Evolutionary conservation across 2,113 vertebrate genomes (phyloP).

Genomic region (Morone saxatilis): DNA sequence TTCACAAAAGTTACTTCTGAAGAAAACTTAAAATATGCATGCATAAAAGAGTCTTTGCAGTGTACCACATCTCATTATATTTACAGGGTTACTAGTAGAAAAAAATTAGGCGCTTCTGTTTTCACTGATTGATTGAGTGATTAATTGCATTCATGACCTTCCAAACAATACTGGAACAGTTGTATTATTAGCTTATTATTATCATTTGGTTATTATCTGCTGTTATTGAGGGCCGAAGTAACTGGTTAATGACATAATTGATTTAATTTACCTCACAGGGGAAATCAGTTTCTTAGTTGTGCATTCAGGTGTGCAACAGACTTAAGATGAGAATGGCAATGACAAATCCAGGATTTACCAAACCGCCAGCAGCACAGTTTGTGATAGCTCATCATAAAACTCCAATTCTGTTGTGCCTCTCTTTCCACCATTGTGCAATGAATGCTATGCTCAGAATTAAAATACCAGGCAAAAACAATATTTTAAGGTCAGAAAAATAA

Average conservation of each 20-base stretch:
- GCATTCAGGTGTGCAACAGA: not conserved
- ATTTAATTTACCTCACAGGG: constrained; percentile 48
- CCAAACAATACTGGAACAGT: not conserved
- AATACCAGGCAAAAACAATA: not conserved
- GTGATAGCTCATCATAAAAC: not conserved
- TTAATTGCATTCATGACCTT: not conserved
- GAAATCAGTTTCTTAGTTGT: not conserved
- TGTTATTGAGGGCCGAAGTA: constrained; percentile 4
- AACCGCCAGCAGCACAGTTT: not conserved
- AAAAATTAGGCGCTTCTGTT: not conserved
- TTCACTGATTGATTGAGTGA: not conserved
- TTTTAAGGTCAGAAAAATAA: constrained; percentile 14
- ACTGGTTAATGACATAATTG: constrained; percentile 1
- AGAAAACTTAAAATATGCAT: constrained; percentile 18
- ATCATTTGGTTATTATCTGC: not conserved
- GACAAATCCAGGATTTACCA: not conserved
- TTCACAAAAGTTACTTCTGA: constrained; percentile 4
- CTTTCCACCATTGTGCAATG: not conserved
- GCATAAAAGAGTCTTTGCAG: not conserved
- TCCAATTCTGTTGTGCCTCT: not conserved
- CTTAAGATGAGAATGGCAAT: not conserved
- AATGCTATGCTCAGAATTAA: not conserved
- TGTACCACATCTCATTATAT: not conserved
- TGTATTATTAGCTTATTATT: not conserved
- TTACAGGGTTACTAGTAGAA: not conserved